phyloP scores from a whole-genome alignment of 1,140 invertebrate species.

The Helicoverpa zea region DNA sequence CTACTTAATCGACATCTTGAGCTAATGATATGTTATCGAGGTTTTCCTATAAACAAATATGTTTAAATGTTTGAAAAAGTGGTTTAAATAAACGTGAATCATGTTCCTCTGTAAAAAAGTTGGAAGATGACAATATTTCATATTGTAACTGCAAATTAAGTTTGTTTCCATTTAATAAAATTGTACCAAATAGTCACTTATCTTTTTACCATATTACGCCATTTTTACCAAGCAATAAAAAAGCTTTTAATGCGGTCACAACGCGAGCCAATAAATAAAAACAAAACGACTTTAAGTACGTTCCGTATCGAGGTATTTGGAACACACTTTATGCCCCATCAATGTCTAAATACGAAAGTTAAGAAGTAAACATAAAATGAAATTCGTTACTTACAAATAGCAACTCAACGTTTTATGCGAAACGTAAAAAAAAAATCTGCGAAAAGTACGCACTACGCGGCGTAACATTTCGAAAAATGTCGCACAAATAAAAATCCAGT shows the following conservation, averaged over 20 bases:
- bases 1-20: too few relatives aligned
- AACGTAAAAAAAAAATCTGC: conserved; percentile 27
- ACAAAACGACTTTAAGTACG: conserved; percentile 46
- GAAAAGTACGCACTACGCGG: conserved; percentile 22
- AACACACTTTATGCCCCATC: conserved; percentile 46
- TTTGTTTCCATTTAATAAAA: too few relatives aligned
- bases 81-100: too few relatives aligned
- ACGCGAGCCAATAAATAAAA: conserved; percentile 50
- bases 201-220: conserved; percentile 5
- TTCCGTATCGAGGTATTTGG: conserved; percentile 34
- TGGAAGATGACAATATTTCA: too few relatives aligned
- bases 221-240: conserved; percentile 42
- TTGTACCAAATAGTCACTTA: background rate
- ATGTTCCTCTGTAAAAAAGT: too few relatives aligned
- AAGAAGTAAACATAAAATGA: conserved; percentile 52
- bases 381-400: conserved; percentile 56
- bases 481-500: conserved; percentile 78
- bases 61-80: too few relatives aligned
- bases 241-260: conserved; percentile 41
- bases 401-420: conserved; percentile 41
- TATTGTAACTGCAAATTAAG: too few relatives aligned
- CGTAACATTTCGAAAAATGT: conserved; percentile 66
- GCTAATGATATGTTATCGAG: too few relatives aligned
- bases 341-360: conserved; percentile 53
- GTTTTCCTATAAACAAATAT: too few relatives aligned